phyloP scores from a whole-genome alignment of 2,888 invertebrate genomes.

The Plusia festucae region DNA sequence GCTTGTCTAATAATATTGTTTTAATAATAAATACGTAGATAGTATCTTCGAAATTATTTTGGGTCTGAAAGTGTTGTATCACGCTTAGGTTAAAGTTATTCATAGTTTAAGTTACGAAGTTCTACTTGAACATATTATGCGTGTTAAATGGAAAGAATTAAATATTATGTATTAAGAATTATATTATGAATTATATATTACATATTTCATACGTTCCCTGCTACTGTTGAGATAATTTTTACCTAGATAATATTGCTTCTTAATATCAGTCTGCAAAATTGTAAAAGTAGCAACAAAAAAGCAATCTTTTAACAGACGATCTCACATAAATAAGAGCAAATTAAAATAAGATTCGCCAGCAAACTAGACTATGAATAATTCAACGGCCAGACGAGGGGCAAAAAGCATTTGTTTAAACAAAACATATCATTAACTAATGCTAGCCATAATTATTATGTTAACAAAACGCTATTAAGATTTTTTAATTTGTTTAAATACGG shows the following conservation, averaged over 20 bases:
- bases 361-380: conserved; percentile 60
- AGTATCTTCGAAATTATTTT: conserved; percentile 34
- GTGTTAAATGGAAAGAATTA: no score
- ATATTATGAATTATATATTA: no score
- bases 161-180: no score
- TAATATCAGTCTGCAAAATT: no score
- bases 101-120: not conserved
- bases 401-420: conserved; percentile 63
- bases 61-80: conserved; percentile 28
- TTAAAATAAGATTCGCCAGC: conserved; percentile 49
- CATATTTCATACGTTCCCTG: no score
- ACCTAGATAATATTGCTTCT: no score
- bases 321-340: conserved; percentile 49
- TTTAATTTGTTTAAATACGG: conserved; percentile 23
- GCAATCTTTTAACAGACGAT: conserved; percentile 12
- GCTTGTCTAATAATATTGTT: conserved; percentile 44
- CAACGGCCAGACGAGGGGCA: conserved; percentile 61
- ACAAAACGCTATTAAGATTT: conserved; percentile 52
- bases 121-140: not conserved
- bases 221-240: no score
- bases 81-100: not conserved
- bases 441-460: conserved; percentile 64
- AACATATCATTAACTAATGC: conserved; percentile 67
- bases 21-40: conserved; percentile 36
- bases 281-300: not conserved